Conservation (phyloP, 2,113 vertebrate species). For the Pomatorhinus ruficollis region DNA sequence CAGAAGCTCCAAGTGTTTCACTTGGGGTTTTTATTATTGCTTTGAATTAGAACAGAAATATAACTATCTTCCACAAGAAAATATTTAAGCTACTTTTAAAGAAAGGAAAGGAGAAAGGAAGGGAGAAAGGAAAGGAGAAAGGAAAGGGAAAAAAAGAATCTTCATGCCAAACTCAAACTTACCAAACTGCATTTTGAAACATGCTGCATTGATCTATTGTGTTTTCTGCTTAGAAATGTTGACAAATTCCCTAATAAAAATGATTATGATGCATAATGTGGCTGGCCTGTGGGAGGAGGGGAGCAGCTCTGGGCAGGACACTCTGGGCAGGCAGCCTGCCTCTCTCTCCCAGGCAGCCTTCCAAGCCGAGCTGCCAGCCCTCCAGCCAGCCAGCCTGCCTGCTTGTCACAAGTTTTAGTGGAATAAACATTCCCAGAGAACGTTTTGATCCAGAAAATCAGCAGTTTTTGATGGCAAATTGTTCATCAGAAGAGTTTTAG, state of each 20-base stretch:
- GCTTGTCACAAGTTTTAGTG: neutral
- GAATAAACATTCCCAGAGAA: slow-evolving; percentile 3
- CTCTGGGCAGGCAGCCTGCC: slow-evolving; percentile 21
- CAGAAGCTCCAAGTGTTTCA: neutral
- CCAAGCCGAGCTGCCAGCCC: slow-evolving; percentile 23
- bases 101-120: no score
- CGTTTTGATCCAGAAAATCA: slow-evolving; percentile 42
- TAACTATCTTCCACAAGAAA: neutral
- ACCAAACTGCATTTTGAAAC: neutral
- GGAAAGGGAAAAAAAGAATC: no score
- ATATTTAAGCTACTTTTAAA: neutral
- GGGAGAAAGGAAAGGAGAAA: no score
- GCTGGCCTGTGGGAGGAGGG: neutral
- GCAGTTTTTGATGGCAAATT: slow-evolving; percentile 51
- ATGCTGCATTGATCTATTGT: neutral
- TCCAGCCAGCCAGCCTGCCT: slow-evolving; percentile 34
- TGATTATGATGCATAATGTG: neutral
- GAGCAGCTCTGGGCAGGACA: neutral
- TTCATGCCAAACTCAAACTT: neutral
- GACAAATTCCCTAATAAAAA: neutral
- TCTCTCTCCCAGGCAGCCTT: neutral
- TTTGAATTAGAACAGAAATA: neutral
- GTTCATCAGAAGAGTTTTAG: slow-evolving; percentile 49
- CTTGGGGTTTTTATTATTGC: neutral
- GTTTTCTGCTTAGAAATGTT: neutral